Evolutionary conservation across 2,113 vertebrate species (phyloP).

Genomic region (Scomber japonicus): DNA sequence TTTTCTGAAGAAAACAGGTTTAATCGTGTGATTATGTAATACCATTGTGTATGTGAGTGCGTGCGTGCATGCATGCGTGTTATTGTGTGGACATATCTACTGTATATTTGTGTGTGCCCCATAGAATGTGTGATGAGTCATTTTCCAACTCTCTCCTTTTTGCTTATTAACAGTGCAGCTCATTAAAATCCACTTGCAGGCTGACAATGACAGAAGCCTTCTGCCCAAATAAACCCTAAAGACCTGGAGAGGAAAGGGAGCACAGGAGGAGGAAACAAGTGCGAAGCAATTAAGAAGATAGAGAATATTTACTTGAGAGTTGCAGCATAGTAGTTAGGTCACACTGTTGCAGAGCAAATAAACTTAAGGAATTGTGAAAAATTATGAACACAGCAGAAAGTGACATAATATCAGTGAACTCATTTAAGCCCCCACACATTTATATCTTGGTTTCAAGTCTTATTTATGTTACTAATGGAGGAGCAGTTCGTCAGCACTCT

Average conservation of each 20-base stretch:
- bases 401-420: slow-evolving; percentile 16
- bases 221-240: slow-evolving; percentile 37
- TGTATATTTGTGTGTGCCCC: slow-evolving; percentile 3
- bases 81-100: slow-evolving; percentile 11
- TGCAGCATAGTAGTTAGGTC: slow-evolving; percentile 16
- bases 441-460: slow-evolving; percentile 26
- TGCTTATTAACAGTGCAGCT: slow-evolving; percentile 43
- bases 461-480: slow-evolving; percentile 42
- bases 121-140: slow-evolving; percentile 13
- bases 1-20: slow-evolving; percentile 31
- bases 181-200: slow-evolving; percentile 61
- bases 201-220: slow-evolving; percentile 41
- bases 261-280: slow-evolving; percentile 7
- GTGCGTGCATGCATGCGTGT: background rate
- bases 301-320: slow-evolving; percentile 36
- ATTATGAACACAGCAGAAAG: slow-evolving; percentile 7
- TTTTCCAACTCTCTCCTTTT: slow-evolving; percentile 13
- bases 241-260: slow-evolving; percentile 34
- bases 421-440: slow-evolving; percentile 26
- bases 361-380: slow-evolving; percentile 19
- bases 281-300: slow-evolving; percentile 44
- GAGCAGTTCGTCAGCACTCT: slow-evolving; percentile 11
- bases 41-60: slow-evolving; percentile 9
- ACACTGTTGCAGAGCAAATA: slow-evolving; percentile 21
- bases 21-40: slow-evolving; percentile 54